Evolutionary conservation across 2,797 vertebrate species (phyloP).

Genomic region (Antrozous pallidus): DNA sequence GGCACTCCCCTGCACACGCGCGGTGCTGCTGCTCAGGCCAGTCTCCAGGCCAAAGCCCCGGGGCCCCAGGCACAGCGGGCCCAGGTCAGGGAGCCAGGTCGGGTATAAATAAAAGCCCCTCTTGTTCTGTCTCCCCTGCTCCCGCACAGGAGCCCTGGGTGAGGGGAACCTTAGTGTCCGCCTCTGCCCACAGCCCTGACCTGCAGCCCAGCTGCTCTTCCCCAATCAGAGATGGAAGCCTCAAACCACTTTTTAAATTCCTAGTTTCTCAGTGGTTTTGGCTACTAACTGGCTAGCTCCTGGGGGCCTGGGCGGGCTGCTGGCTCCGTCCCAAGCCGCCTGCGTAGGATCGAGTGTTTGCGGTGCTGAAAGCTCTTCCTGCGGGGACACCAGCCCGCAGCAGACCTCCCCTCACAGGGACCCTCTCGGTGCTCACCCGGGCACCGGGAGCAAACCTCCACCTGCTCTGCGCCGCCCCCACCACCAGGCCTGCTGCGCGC

Average conservation of each 20-base stretch:
- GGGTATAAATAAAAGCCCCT: too few species aligned
- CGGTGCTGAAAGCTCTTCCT: neutral
- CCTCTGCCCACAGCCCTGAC: neutral
- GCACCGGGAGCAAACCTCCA: neutral
- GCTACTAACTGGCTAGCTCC: neutral
- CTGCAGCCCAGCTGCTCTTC: neutral
- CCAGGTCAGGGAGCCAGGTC: neutral
- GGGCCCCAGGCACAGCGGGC: neutral
- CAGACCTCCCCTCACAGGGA: neutral
- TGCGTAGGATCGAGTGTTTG: neutral
- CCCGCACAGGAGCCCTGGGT: neutral
- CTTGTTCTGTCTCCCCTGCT: neutral
- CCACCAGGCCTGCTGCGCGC: neutral
- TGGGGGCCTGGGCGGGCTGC: neutral
- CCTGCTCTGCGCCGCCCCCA: too few species aligned
- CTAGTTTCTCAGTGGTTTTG: neutral
- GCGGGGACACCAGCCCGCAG: neutral
- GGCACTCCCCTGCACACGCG: too few species aligned
- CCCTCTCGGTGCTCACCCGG: neutral
- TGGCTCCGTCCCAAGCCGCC: fast-evolving
- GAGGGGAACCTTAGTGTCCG: neutral
- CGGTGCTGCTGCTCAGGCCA: neutral
- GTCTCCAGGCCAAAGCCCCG: neutral
- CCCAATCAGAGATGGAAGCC: neutral
- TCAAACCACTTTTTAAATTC: neutral